phyloP scores from a whole-genome alignment of 53 echinoderm and acorn worm species.

The Glandiceps talaboti region DNA sequence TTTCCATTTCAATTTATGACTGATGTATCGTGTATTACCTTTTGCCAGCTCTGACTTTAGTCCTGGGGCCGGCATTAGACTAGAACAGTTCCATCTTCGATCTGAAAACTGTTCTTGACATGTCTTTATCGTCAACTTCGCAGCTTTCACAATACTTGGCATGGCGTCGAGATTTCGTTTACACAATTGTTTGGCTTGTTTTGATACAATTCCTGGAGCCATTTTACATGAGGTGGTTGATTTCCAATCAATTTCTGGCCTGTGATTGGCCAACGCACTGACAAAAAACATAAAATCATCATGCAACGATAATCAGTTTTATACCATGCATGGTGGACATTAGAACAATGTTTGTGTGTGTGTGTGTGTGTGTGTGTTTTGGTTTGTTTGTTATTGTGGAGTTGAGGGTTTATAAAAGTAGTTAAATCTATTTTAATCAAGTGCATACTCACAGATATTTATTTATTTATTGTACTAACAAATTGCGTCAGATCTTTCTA shows the following conservation, averaged over 20 bases:
- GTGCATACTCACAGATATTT: no score
- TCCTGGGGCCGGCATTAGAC: slow-evolving; percentile 13
- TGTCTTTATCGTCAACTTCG: slow-evolving; percentile 18
- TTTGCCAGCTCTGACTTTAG: slow-evolving; percentile 13
- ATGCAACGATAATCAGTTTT: no score
- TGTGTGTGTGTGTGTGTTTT: no score
- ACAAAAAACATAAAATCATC: background rate
- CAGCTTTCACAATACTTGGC: slow-evolving; percentile 23
- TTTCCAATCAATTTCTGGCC: background rate
- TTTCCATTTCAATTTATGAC: no score
- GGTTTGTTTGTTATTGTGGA: no score
- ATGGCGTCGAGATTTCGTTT: slow-evolving; percentile 27
- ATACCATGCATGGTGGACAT: no score
- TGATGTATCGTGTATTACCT: no score
- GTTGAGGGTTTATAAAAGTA: no score
- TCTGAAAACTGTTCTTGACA: slow-evolving; percentile 23
- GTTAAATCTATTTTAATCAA: no score
- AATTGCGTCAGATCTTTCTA: no score
- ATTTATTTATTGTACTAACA: no score
- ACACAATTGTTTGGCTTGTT: slow-evolving; percentile 17
- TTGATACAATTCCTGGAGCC: slow-evolving; percentile 1
- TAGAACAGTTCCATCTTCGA: slow-evolving; percentile 25
- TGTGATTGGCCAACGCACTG: background rate
- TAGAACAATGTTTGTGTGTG: no score
- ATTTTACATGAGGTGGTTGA: background rate